Evolutionary conservation across 2,888 invertebrate species (phyloP), one percentile per base, ranked within the genome.

Genomic region (Tanaodytes sp.): DNA sequence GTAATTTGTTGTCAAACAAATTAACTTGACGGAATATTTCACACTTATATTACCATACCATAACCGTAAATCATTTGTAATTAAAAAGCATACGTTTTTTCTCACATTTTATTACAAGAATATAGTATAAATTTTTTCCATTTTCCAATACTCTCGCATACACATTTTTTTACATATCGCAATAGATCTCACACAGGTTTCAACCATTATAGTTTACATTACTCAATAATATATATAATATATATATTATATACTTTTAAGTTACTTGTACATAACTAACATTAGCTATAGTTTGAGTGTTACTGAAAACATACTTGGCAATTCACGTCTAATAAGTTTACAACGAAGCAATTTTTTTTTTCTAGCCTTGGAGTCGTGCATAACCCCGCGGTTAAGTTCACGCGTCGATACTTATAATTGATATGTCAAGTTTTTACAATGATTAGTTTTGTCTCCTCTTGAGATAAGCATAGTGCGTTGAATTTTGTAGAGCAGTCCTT

Each of bases 231-330:
- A 75, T 73, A 75, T 73, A 75, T 70, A 71, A 75, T 73, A 66
- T 76, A 62, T 72, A 67, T 76, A 76, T 77, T 73, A 76, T 76
- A 76, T 74, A 72, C 73, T 74, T 73, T 73, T 76, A 75, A 71
- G 71, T 76, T 76, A 75, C 70, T 77, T 77, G 76, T 75, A 67
- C 62, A 66, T 73, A 73, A 75, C 79, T 79, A 77, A 80, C 71
- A 66, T 72, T 75, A 77, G 75, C 79, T 79, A 79, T 78, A 76
- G 72, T 75, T 76, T 77, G 62, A 77, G 75, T 72, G 76, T 81
- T 79, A 82, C 78, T 82, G 82, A 80, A 83, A 83, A 83, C 82
- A 82, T 83, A 84, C 82, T 84, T 82, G 83, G 84, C 84, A 84
- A 79, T 81, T 83, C 80, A 84, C 82, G 82, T 83, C 82, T 84